Base-by-base conservation (phyloP, 2,888 invertebrate species). In the Cephalotes varians region DNA sequence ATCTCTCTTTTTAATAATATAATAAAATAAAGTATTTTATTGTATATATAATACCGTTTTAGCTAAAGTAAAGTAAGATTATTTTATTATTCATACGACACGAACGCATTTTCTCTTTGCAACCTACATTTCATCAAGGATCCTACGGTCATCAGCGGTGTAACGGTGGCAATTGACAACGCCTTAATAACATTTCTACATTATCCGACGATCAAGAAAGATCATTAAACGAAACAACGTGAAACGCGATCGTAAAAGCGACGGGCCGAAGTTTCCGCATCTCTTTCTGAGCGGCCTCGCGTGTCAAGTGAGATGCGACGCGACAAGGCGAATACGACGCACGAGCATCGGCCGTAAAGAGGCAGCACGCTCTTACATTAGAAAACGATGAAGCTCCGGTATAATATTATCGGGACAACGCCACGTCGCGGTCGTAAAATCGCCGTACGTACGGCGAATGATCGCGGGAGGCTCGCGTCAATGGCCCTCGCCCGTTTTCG, bases 221-320 rank as follows among this genome's bases (percentile, higher is more conserved):
- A 77, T 77, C 67, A 54, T 77, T 77, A 77, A 77, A 77, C 54
- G 67, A 37, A 54, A 54, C 65, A 77, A 77, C 64, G 49, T 67
- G 40, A 67, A 12, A 44, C 44, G 67, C 54, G 28, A 1, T 67
- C 76, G 54, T 77, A 77, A 77, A 77, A 40, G 44, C 54, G 9
- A 3, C 18, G 1, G 37, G 28, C 25, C 28, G 51, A n/a, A 51
- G 67, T 77, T 77, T 67, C 67, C 67, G 76, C 54, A 10, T 76
- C 40, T 76, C 37, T 44, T 77, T 67, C 44, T 6, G 18, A 10
- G 47, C 44, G 37, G 74, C 44, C 64, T 74, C 74, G 51, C 62
- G 64, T 74, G 51, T 73, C 49, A 40, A 71, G 58, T 9, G 4
- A 31, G 44, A 49, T 28, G 44, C 34, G 49, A 5, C 60, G 31